Base-by-base conservation (phyloP, 2,888 invertebrate genomes). In the Phyllotreta cruciferae region DNA sequence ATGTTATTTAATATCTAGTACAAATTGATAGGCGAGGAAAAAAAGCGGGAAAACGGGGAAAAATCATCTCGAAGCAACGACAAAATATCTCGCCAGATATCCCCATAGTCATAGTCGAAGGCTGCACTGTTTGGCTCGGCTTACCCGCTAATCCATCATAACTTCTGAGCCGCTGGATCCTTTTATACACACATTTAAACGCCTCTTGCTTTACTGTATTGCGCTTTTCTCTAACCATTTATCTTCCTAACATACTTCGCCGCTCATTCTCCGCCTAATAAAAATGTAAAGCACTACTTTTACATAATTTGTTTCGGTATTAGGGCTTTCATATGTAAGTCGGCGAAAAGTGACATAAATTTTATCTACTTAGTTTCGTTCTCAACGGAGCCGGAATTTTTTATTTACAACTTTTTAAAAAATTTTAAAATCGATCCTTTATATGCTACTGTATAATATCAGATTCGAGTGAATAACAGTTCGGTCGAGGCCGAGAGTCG, bases 211-310 rank as follows among this genome's bases (percentile, higher is more conserved):
- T 52, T 24, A 36, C 49, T 52, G 35, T 50, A 57, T 62, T 60
- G 66, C 74, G 71, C 74, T 77, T 74, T 75, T 75, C 73, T 69
- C 70, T 73, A 70, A 72, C 74, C 77, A 78, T 80, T 78, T 78
- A 79, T 79, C 77, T 77, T 76, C 71, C 66, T 68, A 72, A 72
- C 73, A 72, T 74, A 73, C 74, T 75, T 72, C 73, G 73, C 72
- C 64, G 62, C 71, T 70, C 76, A 73, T 74, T 77, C 74, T 69
- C 67, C 63, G 74, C 75, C 77, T 78, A 78, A 80, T 80, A 79
- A 78, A 79, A 78, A 78, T 79, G 78, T 78, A 79, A 78, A 79
- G 77, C 77, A 75, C 77, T 76, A 72, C 75, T 75, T 78, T 75
- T 79, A 75, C 78, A 78, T 79, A 78, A 79, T 79, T 78, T 78